Evolutionary conservation across 2,888 invertebrate genomes (phyloP).

Genomic region (Ashinkailepas kermadecensis): DNA sequence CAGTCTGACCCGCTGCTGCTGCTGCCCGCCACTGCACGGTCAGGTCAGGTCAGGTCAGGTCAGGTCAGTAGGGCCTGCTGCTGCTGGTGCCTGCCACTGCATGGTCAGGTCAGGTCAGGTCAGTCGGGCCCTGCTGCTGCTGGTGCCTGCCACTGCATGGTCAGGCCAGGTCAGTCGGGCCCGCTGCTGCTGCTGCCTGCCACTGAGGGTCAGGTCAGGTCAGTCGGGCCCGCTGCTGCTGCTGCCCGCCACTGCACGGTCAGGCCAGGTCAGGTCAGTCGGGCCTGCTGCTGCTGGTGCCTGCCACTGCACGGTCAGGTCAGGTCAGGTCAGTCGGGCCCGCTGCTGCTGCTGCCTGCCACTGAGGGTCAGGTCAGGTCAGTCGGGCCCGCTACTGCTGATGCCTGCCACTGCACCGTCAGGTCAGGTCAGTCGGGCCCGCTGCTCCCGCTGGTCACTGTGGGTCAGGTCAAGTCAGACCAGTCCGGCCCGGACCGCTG

Average conservation of each 20-base stretch:
- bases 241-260: too few relatives aligned
- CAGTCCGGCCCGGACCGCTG: too few relatives aligned
- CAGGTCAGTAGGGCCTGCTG: too few relatives aligned
- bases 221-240: neutral
- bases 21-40: too few relatives aligned
- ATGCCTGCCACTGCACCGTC: neutral
- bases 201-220: too few relatives aligned
- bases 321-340: neutral
- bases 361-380: neutral
- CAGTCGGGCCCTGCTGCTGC: too few relatives aligned
- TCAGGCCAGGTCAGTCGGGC: slow-evolving; percentile 42
- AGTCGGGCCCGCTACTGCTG: slow-evolving; percentile 45
- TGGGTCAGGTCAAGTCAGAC: too few relatives aligned
- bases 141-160: slow-evolving; percentile 37
- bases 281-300: slow-evolving; percentile 40
- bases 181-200: slow-evolving; percentile 30
- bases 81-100: too few relatives aligned
- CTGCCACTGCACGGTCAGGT: slow-evolving; percentile 40
- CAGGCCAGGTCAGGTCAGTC: too few relatives aligned
- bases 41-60: too few relatives aligned
- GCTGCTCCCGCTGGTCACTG: neutral
- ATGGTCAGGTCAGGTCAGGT: too few relatives aligned
- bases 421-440: neutral
- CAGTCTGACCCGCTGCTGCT: neutral
- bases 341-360: neutral